Percentiles rank a stretch among this genome's conserved stretches.
These are phyloP conservation scores for Pinna nobilis DNA, from an alignment of 1,140 invertebrate genomes.

Conservation along the genomic window DNA sequence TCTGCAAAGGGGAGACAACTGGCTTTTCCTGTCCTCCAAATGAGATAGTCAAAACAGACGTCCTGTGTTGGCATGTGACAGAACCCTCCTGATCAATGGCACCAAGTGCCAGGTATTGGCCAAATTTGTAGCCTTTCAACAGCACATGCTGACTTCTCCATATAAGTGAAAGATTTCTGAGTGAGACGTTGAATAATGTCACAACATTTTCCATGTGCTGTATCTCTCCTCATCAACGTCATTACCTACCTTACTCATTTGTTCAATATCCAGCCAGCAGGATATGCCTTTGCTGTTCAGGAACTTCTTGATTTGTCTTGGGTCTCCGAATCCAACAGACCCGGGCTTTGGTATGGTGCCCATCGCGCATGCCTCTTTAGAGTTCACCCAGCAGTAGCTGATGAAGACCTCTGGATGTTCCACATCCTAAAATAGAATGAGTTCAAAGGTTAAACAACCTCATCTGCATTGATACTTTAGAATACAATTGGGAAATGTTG, in stretches of 20 bases:
- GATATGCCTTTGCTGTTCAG: slow-evolving; percentile 62
- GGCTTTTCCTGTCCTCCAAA: no score
- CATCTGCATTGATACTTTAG: no score
- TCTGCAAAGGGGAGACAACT: no score
- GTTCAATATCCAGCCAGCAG: slow-evolving; percentile 71
- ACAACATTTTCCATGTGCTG: neutral
- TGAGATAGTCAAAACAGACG: no score
- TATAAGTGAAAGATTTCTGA: no score
- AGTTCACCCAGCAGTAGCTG: slow-evolving; percentile 72
- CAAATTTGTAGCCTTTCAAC: neutral
- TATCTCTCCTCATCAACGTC: neutral
- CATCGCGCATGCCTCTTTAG: slow-evolving; percentile 59
- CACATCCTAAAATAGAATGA: no score
- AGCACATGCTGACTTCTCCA: neutral
- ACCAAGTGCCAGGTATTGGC: no score
- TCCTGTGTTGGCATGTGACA: no score
- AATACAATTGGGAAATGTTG: no score
- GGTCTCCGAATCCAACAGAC: slow-evolving; percentile 68
- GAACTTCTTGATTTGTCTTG: slow-evolving; percentile 62
- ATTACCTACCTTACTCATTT: slow-evolving; percentile 43
- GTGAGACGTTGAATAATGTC: no score
- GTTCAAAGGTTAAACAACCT: no score
- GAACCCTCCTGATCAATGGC: no score
- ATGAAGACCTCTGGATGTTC: slow-evolving; percentile 64
- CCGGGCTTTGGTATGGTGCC: slow-evolving; percentile 48